Evolutionary conservation across 1,140 invertebrate species (phyloP), one percentile per base, ranked within the genome.

Genomic region (Psix sp.): DNA sequence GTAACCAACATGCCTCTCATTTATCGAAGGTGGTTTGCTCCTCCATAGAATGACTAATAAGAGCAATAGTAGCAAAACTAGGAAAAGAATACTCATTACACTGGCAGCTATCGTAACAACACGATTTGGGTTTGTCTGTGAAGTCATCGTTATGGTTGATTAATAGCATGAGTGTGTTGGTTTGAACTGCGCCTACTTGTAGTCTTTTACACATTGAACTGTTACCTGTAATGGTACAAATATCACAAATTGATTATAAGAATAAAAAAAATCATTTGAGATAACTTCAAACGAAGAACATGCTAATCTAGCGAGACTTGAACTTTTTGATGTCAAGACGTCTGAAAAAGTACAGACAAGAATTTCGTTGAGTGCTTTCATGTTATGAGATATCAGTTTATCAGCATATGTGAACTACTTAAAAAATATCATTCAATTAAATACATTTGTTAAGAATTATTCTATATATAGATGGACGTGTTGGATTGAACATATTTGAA

Each of bases 41-140:
- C 60, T 66, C 73, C 66, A 71, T 62, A 71, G 67, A 40, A 76
- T 71, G 29, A 76, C 56, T 57, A 76, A 70, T 51, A 76, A 71
- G 31, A 76, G 66, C 56, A 71, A 62, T 17, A 70, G 26, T 42
- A 76, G 43, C 29, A 71, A 29, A 49, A 65, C 42, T 39, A 71
- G 54, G 54, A 76, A 31, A 57, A 76, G 48, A 57, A 76, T 57
- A 26, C 66, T 65, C 59, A 70, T 68, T 48, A 70, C 66, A 43
- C 60, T 66, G 36, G 70, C 54, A 24, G 73, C 60, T 26, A 59
- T 56, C 24, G 73, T 45, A 62, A 70, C 52, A 48, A 75, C 56
- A 36, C 73, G 65, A 57, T 70, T 68, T 13, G 54, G 54, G 38
- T 49, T 60, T 18, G 72, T 66, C 49, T 70, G 65, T 51, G 65